These are phyloP conservation scores for Menidia menidia DNA, from an alignment of 2,797 vertebrate species.

Conservation along the genomic window DNA sequence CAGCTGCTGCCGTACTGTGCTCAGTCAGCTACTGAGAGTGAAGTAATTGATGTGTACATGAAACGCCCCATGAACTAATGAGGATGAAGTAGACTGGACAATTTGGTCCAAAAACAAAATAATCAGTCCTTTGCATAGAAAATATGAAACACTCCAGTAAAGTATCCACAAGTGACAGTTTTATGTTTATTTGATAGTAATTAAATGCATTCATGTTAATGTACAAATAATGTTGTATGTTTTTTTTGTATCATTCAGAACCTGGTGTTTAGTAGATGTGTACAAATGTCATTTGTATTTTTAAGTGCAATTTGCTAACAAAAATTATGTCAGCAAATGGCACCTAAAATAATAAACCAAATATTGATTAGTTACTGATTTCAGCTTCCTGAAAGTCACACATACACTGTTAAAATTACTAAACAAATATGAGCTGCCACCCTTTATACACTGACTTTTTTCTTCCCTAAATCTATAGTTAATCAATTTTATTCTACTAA, in stretches of 20 bases:
- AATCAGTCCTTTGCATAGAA: not conserved
- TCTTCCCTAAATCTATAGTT: no score
- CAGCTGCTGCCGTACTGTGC: conserved; percentile 43
- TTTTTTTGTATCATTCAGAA: no score
- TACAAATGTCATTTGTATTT: no score
- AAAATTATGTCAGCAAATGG: no score
- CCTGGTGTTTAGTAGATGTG: no score
- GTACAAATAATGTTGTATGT: no score
- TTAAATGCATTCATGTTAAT: not conserved
- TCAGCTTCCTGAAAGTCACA: not conserved
- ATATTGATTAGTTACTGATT: no score
- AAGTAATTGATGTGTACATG: conserved; percentile 19
- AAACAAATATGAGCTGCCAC: not conserved
- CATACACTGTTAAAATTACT: not conserved
- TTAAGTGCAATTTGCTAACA: no score
- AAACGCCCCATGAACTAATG: not conserved
- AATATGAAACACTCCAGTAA: not conserved
- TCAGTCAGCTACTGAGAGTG: conserved; percentile 35
- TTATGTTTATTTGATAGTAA: not conserved
- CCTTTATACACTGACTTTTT: no score
- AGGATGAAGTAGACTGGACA: conserved; percentile 16
- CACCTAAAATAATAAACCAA: no score
- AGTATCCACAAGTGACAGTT: not conserved
- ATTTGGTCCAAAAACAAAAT: conserved; percentile 1
- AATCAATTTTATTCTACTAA: no score